These are phyloP conservation scores for Mellivora capensis DNA, from an alignment of 2,113 vertebrate genomes.

Conservation along the genomic window DNA sequence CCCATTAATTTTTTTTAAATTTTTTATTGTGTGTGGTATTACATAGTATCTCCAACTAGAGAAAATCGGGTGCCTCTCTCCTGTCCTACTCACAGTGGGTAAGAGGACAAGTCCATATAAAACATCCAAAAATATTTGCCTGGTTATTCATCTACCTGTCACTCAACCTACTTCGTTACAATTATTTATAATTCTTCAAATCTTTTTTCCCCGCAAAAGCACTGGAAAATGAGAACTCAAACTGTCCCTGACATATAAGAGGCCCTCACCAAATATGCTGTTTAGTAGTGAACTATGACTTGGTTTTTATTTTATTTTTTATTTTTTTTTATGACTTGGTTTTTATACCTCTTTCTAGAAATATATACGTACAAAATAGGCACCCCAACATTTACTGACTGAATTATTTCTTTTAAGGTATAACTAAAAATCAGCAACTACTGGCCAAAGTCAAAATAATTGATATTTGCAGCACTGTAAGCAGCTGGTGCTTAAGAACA, in stretches of 20 bases:
- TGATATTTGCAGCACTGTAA: not conserved
- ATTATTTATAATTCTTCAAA: conserved; percentile 28
- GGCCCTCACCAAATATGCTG: not conserved
- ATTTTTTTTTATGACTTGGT: not conserved
- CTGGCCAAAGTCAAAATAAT: not conserved
- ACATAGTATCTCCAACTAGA: not conserved
- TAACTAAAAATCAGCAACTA: conserved; percentile 14
- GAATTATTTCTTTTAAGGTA: not conserved
- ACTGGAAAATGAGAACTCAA: conserved; percentile 27
- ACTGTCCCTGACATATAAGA: not conserved
- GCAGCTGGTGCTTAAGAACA: not conserved
- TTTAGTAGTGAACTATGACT: not conserved
- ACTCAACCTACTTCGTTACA: not conserved
- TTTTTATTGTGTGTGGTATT: not conserved
- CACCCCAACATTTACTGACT: not conserved
- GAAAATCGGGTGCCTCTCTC: not conserved
- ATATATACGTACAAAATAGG: not conserved
- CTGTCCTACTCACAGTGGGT: not conserved
- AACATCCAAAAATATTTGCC: not conserved
- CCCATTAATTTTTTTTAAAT: not conserved
- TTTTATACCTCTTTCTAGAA: conserved; percentile 10
- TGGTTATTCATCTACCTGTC: not conserved
- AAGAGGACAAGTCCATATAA: not conserved
- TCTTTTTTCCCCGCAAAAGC: not conserved
- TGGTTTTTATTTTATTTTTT: not conserved